These are phyloP conservation scores for Conger conger DNA, from an alignment of 2,113 vertebrate genomes.

Conservation along the genomic window DNA sequence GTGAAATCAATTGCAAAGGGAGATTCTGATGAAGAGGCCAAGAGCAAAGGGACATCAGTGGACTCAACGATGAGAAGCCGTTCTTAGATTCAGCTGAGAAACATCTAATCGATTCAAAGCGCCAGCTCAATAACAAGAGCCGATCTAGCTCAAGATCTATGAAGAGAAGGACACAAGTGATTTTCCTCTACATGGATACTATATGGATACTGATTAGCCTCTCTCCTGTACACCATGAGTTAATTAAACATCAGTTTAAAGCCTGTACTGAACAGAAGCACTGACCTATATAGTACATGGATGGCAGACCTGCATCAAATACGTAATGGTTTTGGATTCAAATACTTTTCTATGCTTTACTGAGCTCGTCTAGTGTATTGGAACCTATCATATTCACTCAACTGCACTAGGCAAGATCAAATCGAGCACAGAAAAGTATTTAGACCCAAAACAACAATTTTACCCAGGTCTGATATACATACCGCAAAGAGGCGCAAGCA, in stretches of 20 bases:
- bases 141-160: not conserved
- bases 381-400: too few species aligned
- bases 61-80: not conserved
- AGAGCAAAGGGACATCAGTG: not conserved
- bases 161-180: not conserved
- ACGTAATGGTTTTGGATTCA: too few species aligned
- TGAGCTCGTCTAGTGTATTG: too few species aligned
- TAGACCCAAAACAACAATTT: too few species aligned
- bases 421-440: too few species aligned
- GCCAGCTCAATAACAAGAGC: not conserved
- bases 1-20: constrained; percentile 46
- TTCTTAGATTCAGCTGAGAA: not conserved
- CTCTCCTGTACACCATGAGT: not conserved
- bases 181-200: not conserved
- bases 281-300: not conserved
- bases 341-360: too few species aligned
- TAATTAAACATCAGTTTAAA: not conserved
- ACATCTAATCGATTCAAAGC: not conserved
- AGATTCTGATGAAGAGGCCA: constrained; percentile 38
- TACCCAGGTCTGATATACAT: too few species aligned
- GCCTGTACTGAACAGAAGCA: not conserved
- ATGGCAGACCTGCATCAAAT: too few species aligned
- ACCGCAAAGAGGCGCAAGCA: too few species aligned
- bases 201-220: not conserved
- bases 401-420: too few species aligned